Base-by-base conservation (phyloP, 1,140 invertebrate species). In the Brachionus angularis region DNA sequence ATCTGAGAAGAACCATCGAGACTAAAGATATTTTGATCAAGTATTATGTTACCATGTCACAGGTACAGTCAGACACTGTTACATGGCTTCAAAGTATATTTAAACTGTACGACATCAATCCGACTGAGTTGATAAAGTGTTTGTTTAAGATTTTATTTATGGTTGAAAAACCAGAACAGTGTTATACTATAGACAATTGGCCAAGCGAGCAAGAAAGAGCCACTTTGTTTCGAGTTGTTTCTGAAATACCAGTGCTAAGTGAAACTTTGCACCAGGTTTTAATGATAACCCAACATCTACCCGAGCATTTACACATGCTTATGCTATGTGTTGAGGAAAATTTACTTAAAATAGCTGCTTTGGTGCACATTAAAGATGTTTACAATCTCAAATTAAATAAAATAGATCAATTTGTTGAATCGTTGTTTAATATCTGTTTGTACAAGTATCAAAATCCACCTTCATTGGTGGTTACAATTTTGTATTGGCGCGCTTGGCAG, bases 401-500 rank as follows among this genome's bases (percentile, higher is more conserved):
- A 10, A 29, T 53, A 18, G 71, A 53, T 3, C 23, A 62, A 53
- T 73, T 72, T 50, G 18, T 71, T 16, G 47, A 70, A 21, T 52
- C 21, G 1, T 29, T 70, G 23, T 74, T 70, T 46, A 46, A 61
- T 55, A 33, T 70, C 8, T 73, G 21, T 25, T 53, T 62, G 70
- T 53, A 77, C 31, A 76, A 87, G 87, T 5, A 70, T 42, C 67
- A 96, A 79, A 85, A 86, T 36, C 89, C 93, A 12, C 93, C 93
- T 0, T 88, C 87, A 74, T 83, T 96, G 76, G 93, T 92, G 0
- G 94, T 97, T 76, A 87, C 89, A 5, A 88, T 88, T 74, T 83
- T 91, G 16, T 96, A 96, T 80, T 97, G 93, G 93, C 93, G 93
- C 81, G 88, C 88, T 33, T 97, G 93, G 93, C 84, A 88, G 31